Base-by-base conservation (phyloP, 2,113 vertebrate genomes). In the Garra rufa region DNA sequence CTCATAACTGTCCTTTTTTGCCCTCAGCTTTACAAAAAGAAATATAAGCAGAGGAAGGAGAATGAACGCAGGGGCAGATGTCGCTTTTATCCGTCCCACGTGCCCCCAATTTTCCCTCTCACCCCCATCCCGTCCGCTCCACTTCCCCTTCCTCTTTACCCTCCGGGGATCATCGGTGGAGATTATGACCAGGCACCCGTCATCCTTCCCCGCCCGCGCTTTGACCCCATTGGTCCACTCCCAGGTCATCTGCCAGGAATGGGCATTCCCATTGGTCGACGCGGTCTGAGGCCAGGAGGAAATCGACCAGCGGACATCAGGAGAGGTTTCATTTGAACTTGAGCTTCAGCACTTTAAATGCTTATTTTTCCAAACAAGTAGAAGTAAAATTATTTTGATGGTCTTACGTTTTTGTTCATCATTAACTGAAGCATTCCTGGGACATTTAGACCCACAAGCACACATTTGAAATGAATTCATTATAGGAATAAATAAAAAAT, bases 91-190 rank as follows among this genome's bases (percentile, higher is more conserved):
- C 73, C 8, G 0, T 87, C n/a, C 17, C 74, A 0, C 41, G 2
- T 30, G 30, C 85, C 82, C 19, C 82, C 79, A 6, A 74, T 83
- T 0, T 77, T 57, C 71, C 81, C 82, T 1, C 11, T 50, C 0
- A 57, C 24, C 63, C 81, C 88, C 46, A 11, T 83, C 21, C 89
- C 90, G 19, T 15, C 6, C 14, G 55, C 83, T 52, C 87, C 86
- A 17, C n/a, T 24, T 1, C 93, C 92, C 17, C 1, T 44, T 9
- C 91, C 92, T 9, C 52, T 88, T 2, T 76, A 82, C 83, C 92
- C 92, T 0, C 91, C 94, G 0, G 93, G 94, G 3, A 93, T 95
- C 88, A 93, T 95, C n/a, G 94, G 93, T 0, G 94, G 93, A 0
- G 93, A 92, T 0, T 92, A 94, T 10, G 94, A 95, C 89, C 90